Evolutionary conservation across 2,888 invertebrate species (phyloP), one percentile per base, ranked within the genome.

Genomic region (Amitus sp.): DNA sequence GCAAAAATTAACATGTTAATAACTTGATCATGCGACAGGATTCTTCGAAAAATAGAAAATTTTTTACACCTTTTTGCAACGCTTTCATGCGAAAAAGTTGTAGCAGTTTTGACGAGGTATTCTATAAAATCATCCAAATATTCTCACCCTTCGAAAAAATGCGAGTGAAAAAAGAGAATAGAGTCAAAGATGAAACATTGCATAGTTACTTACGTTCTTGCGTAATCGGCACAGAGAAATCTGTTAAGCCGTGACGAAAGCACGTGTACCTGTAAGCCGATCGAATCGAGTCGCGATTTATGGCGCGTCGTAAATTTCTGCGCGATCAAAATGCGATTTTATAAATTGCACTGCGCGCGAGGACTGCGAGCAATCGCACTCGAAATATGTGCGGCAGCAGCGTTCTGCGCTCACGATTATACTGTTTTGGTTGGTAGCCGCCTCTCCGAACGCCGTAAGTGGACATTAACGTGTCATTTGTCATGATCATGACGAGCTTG

Each of bases 381-480:
- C 58, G 55, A 42, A 60, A 61, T 65, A 47, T 60, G 60, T 52
- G 62, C n/a, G n/a, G n/a, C 55, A 51, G 50, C 43, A 54, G 64
- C 58, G 53, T 47, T 37, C 55, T 43, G 54, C 59, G 56, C 54
- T 60, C 54, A 61, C 65, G 70, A 70, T 74, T 70, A 70, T 70
- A 68, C 70, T 74, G 74, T 72, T 74, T 77, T 71, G 70, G 68
- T 68, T 67, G 64, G 66, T 69, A 67, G 71, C 68, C 64, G 65
- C 49, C 65, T 62, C 67, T 66, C 66, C 62, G 66, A 72, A 69
- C 67, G 72, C 69, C 70, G 72, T 72, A 72, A 72, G 69, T 69
- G 73, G 70, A 74, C 75, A 75, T 78, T 76, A 79, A 72, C 72
- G 67, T 50, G 69, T 77, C 77, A 76, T 79, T 74, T 74, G 76